Base-by-base conservation (phyloP, 30 jellyfish, hydroid and myxozoan genomes). In the Aurelia aurita complex sp. Pacific region DNA sequence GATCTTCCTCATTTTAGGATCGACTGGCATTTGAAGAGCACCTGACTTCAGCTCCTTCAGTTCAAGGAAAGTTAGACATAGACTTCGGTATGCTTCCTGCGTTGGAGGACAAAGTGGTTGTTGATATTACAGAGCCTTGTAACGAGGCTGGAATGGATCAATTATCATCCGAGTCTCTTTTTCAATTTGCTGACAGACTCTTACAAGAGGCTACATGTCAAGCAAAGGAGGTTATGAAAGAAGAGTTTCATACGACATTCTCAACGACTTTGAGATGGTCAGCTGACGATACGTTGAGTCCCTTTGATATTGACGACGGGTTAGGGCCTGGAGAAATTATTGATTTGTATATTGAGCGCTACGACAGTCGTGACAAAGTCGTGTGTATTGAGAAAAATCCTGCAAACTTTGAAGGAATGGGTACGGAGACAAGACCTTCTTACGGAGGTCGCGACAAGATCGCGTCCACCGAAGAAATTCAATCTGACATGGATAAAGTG, bases 281-380 rank as follows among this genome's bases (percentile, higher is more conserved):
- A 2, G 42, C 12, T 13, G 80, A 82, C 23, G 67, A 35, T 10
- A 38, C 89, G 11, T 14, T 67, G 59, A 75, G 74, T 55, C 92
- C 92, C 17, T 35, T 34, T 19, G 85, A 62, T 19, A 32, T 72
- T 13, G 85, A 63, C 2, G 17, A 23, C 16, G 80, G 36, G 5
- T 11, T 35, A 14, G 92, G 85, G 18, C 92, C 92, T 19, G 92
- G 85, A 29, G 80, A 82, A 38, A 70, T 82, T 81, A 73, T 82
- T 61, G 92, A 82, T 71, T 3, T 72, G 38, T 82, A 51, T 54
- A 10, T 82, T 23, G 61, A 82, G 4, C 61, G 46, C 40, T 63
- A 17, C 64, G 67, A 67, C 12, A 46, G 57, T 46, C 57, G 57
- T 46, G 57, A 46, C 15, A 46, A 46, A 6, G 57, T 46, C 57